Evolutionary conservation across 2,888 invertebrate species (phyloP).

Genomic region (Drosophila merina): DNA sequence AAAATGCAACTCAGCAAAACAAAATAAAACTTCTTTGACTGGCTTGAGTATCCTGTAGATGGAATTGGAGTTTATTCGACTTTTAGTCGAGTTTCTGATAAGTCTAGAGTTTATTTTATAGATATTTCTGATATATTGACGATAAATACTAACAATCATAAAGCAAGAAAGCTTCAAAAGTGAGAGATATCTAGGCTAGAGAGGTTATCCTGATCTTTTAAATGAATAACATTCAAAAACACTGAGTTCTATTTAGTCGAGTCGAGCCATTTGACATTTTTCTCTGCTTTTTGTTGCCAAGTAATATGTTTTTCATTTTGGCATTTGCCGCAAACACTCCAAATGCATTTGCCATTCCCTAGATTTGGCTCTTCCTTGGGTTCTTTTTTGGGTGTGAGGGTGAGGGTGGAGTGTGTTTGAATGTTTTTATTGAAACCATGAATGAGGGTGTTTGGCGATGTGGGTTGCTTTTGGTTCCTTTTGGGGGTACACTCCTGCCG

Average conservation of each 20-base stretch:
- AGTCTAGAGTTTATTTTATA: background rate
- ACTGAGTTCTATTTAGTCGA: background rate
- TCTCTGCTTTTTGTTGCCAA: conserved; percentile 56
- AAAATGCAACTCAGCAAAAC: conserved; percentile 71
- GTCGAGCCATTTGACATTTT: background rate
- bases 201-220: too few species aligned
- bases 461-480: conserved; percentile 4
- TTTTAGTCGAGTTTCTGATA: background rate
- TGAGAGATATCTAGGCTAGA: too few species aligned
- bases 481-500: conserved; percentile 51
- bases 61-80: background rate
- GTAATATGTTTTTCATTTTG: conserved; percentile 76
- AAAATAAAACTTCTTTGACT: conserved; percentile 57
- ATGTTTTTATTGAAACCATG: conserved; percentile 42
- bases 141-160: too few species aligned
- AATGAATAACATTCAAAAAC: background rate
- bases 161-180: too few species aligned
- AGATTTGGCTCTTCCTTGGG: conserved; percentile 24
- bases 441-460: conserved; percentile 12
- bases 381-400: conserved; percentile 6
- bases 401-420: conserved; percentile 1
- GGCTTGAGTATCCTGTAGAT: background rate
- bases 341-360: conserved; percentile 75
- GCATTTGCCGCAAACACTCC: conserved; percentile 76
- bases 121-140: background rate